Conservation (phyloP, 2,113 vertebrate genomes). For the Colius striatus region DNA sequence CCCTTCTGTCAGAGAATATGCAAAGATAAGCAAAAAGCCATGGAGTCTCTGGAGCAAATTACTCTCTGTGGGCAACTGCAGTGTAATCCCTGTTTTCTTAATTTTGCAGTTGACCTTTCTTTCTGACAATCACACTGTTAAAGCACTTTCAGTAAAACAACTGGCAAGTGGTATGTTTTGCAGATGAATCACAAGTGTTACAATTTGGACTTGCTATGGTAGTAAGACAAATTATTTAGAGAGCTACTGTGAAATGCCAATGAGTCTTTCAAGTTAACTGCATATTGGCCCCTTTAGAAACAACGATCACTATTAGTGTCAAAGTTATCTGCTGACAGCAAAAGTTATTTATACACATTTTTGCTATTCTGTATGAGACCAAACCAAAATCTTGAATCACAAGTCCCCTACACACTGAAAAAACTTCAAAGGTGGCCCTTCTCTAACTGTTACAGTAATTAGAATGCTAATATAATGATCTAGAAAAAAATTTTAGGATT, state of each 20-base stretch:
- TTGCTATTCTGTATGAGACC: background rate
- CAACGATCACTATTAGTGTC: background rate
- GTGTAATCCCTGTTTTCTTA: slow-evolving; percentile 3
- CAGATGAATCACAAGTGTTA: slow-evolving; percentile 42
- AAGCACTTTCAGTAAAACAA: slow-evolving; percentile 49
- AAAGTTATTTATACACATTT: slow-evolving; percentile 35
- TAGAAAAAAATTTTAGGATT: background rate
- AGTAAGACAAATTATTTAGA: slow-evolving; percentile 43
- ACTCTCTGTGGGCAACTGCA: slow-evolving; percentile 5
- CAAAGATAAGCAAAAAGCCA: background rate
- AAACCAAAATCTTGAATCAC: background rate
- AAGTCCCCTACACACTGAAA: background rate
- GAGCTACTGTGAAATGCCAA: slow-evolving; percentile 42
- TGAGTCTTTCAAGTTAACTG: slow-evolving; percentile 37
- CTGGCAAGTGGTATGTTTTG: background rate
- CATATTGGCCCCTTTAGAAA: slow-evolving; percentile 28
- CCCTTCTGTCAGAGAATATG: background rate
- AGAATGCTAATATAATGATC: background rate
- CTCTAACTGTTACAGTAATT: background rate
- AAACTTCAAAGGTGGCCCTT: background rate
- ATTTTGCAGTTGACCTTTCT: slow-evolving; percentile 47
- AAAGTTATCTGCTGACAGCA: slow-evolving; percentile 37
- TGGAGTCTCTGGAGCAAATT: background rate
- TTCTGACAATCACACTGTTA: background rate
- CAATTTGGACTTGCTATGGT: slow-evolving; percentile 3